Conservation (phyloP, 2,797 vertebrate genomes). For the Okamejei kenojei region DNA sequence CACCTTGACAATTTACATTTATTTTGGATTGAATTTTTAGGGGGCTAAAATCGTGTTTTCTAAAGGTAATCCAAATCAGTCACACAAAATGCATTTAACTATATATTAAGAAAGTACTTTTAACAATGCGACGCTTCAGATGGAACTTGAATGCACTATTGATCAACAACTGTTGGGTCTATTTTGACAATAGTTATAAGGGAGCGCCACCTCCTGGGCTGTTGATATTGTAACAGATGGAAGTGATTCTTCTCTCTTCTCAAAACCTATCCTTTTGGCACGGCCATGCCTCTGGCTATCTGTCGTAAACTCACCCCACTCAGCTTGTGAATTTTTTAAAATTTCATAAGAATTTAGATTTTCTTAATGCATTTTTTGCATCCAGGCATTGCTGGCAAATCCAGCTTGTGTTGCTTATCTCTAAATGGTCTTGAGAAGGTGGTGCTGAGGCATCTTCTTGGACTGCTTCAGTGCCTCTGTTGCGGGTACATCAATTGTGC, state of each 20-base stretch:
- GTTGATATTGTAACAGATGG: background rate
- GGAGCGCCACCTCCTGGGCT: constrained; percentile 31
- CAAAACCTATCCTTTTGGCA: background rate
- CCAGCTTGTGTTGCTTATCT: no score
- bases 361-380: no score
- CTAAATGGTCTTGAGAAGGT: no score
- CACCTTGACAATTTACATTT: constrained; percentile 36
- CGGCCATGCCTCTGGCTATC: no score
- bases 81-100: background rate
- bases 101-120: constrained; percentile 22
- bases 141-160: background rate
- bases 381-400: no score
- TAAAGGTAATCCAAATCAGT: constrained; percentile 13
- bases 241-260: background rate
- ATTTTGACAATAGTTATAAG: constrained; percentile 1
- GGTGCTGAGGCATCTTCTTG: no score
- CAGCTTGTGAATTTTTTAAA: no score
- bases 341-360: no score
- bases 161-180: background rate
- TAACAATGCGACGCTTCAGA: constrained; percentile 10
- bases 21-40: background rate
- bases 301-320: no score
- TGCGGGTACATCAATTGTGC: no score
- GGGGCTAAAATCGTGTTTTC: constrained; percentile 1
- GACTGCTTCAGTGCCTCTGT: no score